Evolutionary conservation across 2,888 invertebrate genomes (phyloP), one percentile per base, ranked within the genome.

Genomic region (Nephrotoma guestfalica): DNA sequence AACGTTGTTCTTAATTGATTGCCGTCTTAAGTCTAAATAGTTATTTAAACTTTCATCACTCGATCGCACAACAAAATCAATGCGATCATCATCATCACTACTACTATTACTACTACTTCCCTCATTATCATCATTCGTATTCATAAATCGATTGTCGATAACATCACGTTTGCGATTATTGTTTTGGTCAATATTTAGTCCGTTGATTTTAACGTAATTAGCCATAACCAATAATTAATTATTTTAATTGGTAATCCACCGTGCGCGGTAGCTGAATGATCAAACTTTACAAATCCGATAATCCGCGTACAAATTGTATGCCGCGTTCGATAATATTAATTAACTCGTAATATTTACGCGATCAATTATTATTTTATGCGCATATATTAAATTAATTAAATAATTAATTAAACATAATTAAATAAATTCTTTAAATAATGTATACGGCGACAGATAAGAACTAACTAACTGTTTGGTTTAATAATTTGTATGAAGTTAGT

Each of bases 31-130:
- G 86, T 93, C 93, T 88, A 93, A 88, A 88, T 92, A 93, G 89
- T 92, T 92, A 89, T 92, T 93, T 88, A 93, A 91, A 87, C 93
- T 93, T 84, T 88, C 88, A 9, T 87, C 87, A 86, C 87, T 88
- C 41, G 85, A 71, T 30, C 71, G 71, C 9, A 71, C 71, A 30
- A 30, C 30, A 71, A 71, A 71, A 71, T 71, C 71, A 71, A 71
- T 71, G 30, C 9, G 71, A 71, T 71, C 71, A 71, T 71, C 51
- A 15, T 51, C 30, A 9, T 18, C 7, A 71, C 71, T 71, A 30
- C 6, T 9, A 30, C 71, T 71, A 71, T 30, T 30, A 30, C 9
- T 30, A 30, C 71, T 9, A 30, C 11, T 15, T 5, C 47, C 47
- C 13, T 47, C 47, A 47, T 57, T 57, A 57, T 57, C 15, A 57